Conservation (phyloP, 2,113 vertebrate genomes). For the Triplophysa dalaica region DNA sequence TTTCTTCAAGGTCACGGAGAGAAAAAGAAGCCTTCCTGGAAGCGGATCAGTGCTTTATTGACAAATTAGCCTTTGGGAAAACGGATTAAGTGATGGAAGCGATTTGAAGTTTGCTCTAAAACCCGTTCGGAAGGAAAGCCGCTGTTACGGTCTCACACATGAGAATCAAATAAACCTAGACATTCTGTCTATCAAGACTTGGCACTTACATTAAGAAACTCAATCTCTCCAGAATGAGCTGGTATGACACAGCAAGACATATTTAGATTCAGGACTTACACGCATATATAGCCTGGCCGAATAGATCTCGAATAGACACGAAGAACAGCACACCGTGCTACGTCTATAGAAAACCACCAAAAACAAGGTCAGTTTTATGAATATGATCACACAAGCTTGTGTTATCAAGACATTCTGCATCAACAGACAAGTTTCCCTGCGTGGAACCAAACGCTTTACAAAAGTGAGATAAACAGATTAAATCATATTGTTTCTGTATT, state of each 20-base stretch:
- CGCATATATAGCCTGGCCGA: not conserved
- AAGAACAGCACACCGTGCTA: not conserved
- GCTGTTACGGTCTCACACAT: not conserved
- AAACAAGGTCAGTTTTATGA: not conserved
- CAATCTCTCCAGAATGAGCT: not conserved
- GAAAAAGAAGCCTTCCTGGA: constrained; percentile 29
- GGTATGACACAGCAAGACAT: not conserved
- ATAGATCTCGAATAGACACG: no score
- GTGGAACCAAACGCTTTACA: constrained; percentile 7
- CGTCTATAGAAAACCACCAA: not conserved
- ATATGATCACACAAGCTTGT: not conserved
- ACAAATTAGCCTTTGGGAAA: constrained; percentile 25
- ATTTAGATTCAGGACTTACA: not conserved
- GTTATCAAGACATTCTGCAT: not conserved
- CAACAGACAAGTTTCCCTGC: not conserved
- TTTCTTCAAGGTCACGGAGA: constrained; percentile 24
- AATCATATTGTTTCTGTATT: constrained; percentile 16
- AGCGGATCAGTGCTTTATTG: constrained; percentile 24
- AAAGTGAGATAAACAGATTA: constrained; percentile 23
- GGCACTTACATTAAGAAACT: not conserved
- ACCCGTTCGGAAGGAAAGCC: constrained; percentile 7
- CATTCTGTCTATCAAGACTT: not conserved
- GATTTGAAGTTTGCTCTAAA: constrained; percentile 8
- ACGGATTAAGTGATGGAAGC: constrained; percentile 9
- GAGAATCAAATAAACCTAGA: not conserved